These are phyloP conservation scores for Etheostoma cragini DNA, from an alignment of 2,113 vertebrate genomes.

Conservation along the genomic window DNA sequence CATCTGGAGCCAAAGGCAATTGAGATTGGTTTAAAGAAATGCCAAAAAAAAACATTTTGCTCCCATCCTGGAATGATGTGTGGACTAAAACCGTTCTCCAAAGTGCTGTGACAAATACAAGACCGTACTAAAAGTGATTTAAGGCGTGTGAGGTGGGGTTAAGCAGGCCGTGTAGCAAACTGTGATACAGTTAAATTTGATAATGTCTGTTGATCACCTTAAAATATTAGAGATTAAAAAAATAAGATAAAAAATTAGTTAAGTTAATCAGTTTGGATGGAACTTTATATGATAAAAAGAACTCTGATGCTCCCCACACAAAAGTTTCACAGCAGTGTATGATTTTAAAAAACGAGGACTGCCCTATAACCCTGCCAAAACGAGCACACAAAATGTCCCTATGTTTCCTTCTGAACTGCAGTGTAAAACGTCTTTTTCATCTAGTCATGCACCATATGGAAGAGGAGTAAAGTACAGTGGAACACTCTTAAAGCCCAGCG, in stretches of 20 bases:
- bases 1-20: too few relatives aligned
- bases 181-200: not conserved
- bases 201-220: not conserved
- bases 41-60: too few relatives aligned
- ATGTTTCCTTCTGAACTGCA: not conserved
- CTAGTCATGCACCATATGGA: not conserved
- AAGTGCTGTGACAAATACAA: too few relatives aligned
- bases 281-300: slow-evolving; percentile 13
- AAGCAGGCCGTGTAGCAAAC: too few relatives aligned
- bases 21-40: too few relatives aligned
- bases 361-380: not conserved
- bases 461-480: not conserved
- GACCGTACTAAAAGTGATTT: not conserved
- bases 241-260: not conserved
- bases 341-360: slow-evolving; percentile 32
- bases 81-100: too few relatives aligned
- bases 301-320: slow-evolving; percentile 16
- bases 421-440: not conserved
- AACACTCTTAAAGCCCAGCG: slow-evolving; percentile 15
- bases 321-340: slow-evolving; percentile 15
- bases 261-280: slow-evolving; percentile 13
- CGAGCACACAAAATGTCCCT: not conserved
- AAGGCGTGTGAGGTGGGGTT: not conserved
- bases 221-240: not conserved
- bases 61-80: too few relatives aligned